Base-by-base conservation (phyloP, 2,797 vertebrate species). In the Brotula barbata region DNA sequence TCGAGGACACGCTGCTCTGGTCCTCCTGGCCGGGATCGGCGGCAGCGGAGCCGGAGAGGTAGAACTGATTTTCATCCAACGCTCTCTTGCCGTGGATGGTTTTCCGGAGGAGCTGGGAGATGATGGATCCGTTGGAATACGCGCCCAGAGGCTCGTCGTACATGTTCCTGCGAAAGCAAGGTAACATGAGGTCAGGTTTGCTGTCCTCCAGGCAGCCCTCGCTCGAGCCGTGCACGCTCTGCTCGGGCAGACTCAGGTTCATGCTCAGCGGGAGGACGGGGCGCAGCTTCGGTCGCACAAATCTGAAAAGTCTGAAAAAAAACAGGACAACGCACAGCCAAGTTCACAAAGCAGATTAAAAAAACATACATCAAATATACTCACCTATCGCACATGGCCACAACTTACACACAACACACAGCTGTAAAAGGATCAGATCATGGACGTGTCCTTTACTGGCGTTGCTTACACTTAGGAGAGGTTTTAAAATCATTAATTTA, bases 101-200 rank as follows among this genome's bases (percentile, higher is more conserved):
- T 86, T 92, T 93, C 43, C 88, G 89, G 54, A 94, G 90, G 45
- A 93, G 90, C 33, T 93, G 91, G 7, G 94, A 90, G 58, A 93
- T 92, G 54, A 95, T 90, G 56, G 92, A 89, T 2, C 78, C 64
- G 0, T 10, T 90, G 65, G 89, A 42, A 42, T 85, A 90, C 1
- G 88, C 77, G 19, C 91, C 65, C 56, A 90, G 80, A 40, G 89
- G 79, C 57, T 91, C 89, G 2, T 92, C 85, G 0, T 88, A 91
- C 64, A 86, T 69, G 63, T 80, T 89, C 67, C 86, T 88, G 66
- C 87, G 89, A 76, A 93, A 93, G 76, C 82, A 90, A 28, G 89
- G 87, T 37, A 91, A 45, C 82, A 90, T 83, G 57, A 89, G 69
- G 41, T 91, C 88, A 1, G 69, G 48, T 67, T 92, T 91, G 68